Conservation (phyloP, 2,888 invertebrate genomes). For the Belgica antarctica region DNA sequence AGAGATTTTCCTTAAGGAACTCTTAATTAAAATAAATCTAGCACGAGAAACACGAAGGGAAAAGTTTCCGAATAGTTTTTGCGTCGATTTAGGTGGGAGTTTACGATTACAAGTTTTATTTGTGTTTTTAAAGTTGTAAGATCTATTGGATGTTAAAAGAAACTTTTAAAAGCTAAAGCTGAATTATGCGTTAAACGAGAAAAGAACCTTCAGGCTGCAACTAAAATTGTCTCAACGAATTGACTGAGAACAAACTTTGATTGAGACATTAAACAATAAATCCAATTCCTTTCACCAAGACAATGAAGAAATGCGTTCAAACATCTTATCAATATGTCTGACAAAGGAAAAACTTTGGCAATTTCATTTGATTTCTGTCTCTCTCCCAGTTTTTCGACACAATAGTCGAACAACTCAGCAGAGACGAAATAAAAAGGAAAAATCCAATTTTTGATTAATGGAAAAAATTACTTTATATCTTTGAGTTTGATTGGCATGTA, state of each 20-base stretch:
- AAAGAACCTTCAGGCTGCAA: too few relatives aligned
- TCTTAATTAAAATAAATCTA: not conserved
- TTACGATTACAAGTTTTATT: too few relatives aligned
- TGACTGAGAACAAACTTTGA: not conserved
- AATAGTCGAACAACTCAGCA: not conserved
- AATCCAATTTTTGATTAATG: conserved; percentile 42
- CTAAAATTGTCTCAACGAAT: not conserved
- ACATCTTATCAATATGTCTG: not conserved
- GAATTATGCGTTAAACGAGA: not conserved
- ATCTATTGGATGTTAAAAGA: too few relatives aligned
- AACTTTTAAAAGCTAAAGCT: not conserved
- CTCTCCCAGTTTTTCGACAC: too few relatives aligned
- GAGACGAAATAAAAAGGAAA: conserved; percentile 9
- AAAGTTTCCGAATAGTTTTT: not conserved
- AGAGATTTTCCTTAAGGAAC: not conserved
- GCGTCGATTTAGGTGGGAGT: too few relatives aligned
- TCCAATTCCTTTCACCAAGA: not conserved
- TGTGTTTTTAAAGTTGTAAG: too few relatives aligned
- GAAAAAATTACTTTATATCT: conserved; percentile 25
- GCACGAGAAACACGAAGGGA: not conserved
- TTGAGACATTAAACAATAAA: conserved; percentile 41
- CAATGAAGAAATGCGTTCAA: too few relatives aligned
- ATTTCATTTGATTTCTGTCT: conserved; percentile 11
- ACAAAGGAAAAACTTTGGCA: not conserved
- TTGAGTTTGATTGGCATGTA: conserved; percentile 39